Evolutionary conservation across 2,888 invertebrate species (phyloP).

Genomic region (Selenia dentaria): DNA sequence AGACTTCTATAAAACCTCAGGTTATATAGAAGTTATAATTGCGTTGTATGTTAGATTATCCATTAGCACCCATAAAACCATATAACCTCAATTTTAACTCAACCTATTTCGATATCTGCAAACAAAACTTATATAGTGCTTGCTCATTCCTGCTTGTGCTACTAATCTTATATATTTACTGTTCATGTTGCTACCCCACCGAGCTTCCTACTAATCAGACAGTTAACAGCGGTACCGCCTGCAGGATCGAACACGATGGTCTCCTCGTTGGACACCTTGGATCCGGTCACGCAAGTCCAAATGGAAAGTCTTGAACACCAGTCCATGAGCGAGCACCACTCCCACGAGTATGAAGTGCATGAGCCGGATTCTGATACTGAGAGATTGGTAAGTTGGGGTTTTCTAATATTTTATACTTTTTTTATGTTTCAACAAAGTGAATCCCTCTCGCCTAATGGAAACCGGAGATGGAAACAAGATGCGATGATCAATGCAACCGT

Average conservation of each 20-base stretch:
- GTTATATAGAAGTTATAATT: no score
- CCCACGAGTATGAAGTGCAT: conserved; percentile 76
- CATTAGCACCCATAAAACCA: no score
- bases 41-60: no score
- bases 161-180: conserved; percentile 19
- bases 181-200: conserved; percentile 55
- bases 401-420: no score
- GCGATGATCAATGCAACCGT: no score
- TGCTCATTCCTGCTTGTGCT: conserved; percentile 31
- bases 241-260: conserved; percentile 93
- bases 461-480: no score
- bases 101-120: not conserved
- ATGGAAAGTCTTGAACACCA: conserved; percentile 79
- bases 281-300: conserved; percentile 81
- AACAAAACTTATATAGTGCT: conserved; percentile 9
- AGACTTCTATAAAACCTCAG: no score
- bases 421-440: no score
- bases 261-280: conserved; percentile 89
- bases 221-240: conserved; percentile 80
- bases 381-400: conserved; percentile 69
- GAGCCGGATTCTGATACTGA: conserved; percentile 80
- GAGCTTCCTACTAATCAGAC: conserved; percentile 79
- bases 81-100: no score
- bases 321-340: conserved; percentile 73
- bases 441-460: no score